These are phyloP conservation scores for Drosophila carrolli DNA, from an alignment of 1,140 invertebrate genomes.

Conservation along the genomic window DNA sequence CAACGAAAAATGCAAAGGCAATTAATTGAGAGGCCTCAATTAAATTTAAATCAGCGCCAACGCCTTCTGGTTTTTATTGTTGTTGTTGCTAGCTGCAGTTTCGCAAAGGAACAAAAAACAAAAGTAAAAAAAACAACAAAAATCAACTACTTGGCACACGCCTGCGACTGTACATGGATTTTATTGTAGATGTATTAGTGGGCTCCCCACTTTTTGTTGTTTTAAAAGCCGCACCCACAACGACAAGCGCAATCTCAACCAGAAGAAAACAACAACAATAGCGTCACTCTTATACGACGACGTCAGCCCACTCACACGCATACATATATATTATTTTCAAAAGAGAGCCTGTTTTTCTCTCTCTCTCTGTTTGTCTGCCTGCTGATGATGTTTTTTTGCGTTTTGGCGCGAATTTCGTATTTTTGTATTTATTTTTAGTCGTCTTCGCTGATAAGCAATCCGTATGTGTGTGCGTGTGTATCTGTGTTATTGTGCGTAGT, in stretches of 20 bases:
- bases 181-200: conserved; percentile 30
- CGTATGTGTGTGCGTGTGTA: conserved; percentile 12
- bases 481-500: conserved; percentile 47
- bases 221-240: conserved; percentile 67
- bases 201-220: conserved; percentile 26
- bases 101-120: conserved; percentile 2
- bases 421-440: conserved; percentile 74
- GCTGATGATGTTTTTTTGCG: conserved; percentile 47
- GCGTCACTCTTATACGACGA: conserved; percentile 69
- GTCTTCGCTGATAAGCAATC: conserved; percentile 64
- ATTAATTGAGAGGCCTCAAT: conserved; percentile 78
- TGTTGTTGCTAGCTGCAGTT: conserved; percentile 32
- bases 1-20: conserved; percentile 33
- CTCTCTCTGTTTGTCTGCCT: conserved; percentile 46
- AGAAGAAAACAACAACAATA: conserved; percentile 36
- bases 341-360: conserved; percentile 5
- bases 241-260: conserved; percentile 42
- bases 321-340: background rate
- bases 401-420: conserved; percentile 71
- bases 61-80: conserved; percentile 41
- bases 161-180: conserved; percentile 63
- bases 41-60: conserved; percentile 77
- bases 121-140: conserved; percentile 42
- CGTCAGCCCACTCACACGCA: conserved; percentile 54
- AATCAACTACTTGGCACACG: conserved; percentile 66